Evolutionary conservation across 2,113 vertebrate species (phyloP).

Genomic region (Brachyhypopomus occidentalis): DNA sequence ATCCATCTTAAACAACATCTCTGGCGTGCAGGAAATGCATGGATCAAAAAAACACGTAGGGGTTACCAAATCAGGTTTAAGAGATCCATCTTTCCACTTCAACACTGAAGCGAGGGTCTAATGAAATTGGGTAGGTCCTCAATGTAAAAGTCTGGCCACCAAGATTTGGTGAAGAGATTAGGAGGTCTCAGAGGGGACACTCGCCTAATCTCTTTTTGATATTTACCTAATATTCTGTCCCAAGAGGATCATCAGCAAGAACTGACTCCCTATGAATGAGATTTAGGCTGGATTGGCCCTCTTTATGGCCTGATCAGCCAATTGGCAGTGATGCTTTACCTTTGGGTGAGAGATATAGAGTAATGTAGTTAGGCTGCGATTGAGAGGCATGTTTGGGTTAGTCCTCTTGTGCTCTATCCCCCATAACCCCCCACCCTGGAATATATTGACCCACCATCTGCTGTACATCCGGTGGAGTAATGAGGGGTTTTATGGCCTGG

Average conservation of each 20-base stretch:
- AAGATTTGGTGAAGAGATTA: background rate
- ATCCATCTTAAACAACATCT: background rate
- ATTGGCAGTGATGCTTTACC: slow-evolving; percentile 33
- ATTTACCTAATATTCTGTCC: slow-evolving; percentile 32
- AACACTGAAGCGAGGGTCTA: too few species aligned
- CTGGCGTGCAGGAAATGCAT: background rate
- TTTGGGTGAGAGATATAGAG: slow-evolving; percentile 12
- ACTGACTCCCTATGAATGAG: slow-evolving; percentile 32
- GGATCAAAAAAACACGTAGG: background rate
- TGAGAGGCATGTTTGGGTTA: slow-evolving; percentile 25
- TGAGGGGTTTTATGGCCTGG: slow-evolving; percentile 22
- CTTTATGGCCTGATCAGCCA: slow-evolving; percentile 26
- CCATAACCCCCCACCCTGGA: slow-evolving; percentile 16
- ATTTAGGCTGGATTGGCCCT: slow-evolving; percentile 51
- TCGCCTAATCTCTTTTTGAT: slow-evolving; percentile 20
- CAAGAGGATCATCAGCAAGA: slow-evolving; percentile 28
- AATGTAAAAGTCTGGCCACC: background rate
- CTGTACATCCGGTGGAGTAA: slow-evolving; percentile 46
- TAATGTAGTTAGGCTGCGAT: slow-evolving; percentile 52
- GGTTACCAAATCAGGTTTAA: background rate
- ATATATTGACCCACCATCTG: slow-evolving; percentile 53
- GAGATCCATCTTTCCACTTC: background rate
- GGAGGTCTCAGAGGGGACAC: background rate
- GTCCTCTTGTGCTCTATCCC: slow-evolving; percentile 18
- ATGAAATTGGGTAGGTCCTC: slow-evolving; percentile 2